Base-by-base conservation (phyloP, 2,113 vertebrate species). In the Festucalex cinctus region DNA sequence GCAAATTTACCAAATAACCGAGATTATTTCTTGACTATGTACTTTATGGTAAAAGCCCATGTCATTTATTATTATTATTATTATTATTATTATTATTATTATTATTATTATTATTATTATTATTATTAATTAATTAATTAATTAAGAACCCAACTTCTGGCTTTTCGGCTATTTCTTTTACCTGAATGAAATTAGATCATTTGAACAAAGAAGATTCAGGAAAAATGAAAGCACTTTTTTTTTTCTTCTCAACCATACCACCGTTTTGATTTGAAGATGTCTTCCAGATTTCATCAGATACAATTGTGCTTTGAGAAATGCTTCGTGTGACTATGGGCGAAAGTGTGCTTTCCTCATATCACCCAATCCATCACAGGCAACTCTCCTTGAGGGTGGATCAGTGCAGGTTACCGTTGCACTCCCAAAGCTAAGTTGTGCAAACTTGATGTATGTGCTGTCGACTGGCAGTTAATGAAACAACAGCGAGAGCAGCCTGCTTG, bases 361-460 rank as follows among this genome's bases (percentile, higher is more conserved):
- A 78, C 65, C 69, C 81, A 71, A 91, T 89, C 75, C 81, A 87
- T 88, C 86, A 89, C 73, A 59, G 68, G 72, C 76, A 56, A 73
- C 77, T 76, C 78, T 65, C 77, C 82, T 83, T 80, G 73, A 76
- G 76, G 78, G 79, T 76, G 75, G 82, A 83, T 85, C 80, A 73
- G 83, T 86, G 78, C 80, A 80, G 78, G 80, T 90, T 86, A 86
- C 65, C 69, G 78, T 80, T 77, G 76, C 72, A 70, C 80, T 89
- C 84, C 79, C 78, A 69, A 76, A 82, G 85, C 79, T 24, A 44
- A 43, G 86, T 88, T 85, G 81, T 75, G 81, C 82, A 77, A 82
- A 69, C 82, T 82, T 91, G 87, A 90, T 91, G 86, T 91, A 90
- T 90, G 83, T 91, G 85, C 85, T 88, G 82, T 85, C 87, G 73